Base-by-base conservation (phyloP, 1,140 invertebrate genomes). In the Heliothis virescens region DNA sequence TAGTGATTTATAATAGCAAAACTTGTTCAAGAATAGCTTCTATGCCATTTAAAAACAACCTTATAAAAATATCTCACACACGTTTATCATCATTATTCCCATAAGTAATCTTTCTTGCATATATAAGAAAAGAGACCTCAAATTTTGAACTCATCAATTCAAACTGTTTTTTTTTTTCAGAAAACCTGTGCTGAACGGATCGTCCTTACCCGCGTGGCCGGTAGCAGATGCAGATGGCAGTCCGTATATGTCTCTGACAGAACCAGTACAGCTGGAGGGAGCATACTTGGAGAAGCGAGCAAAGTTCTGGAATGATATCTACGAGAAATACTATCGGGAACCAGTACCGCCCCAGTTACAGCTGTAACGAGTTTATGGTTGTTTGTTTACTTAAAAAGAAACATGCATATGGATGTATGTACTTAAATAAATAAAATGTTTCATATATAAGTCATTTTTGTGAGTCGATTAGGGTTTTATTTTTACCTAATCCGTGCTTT, bases 281-380 rank as follows among this genome's bases (percentile, higher is more conserved):
- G 52, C 79, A 0, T 80, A 88, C 0, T 53, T 86, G 55, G 78
- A 78, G 18, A 59, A 82, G 52, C 75, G 83, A 50, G 65, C 77
- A 3, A 41, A 29, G 26, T 87, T 90, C 73, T 90, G 87, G 89
- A 84, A 90, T 11, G 69, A 69, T 2, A 85, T 90, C 10, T 90
- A 90, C 72, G 79, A 69, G 1, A 82, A 83, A 47, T 80, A 88
- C 69, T 86, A 87, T 59, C 65, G 79, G 11, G n/a, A 41, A 0
- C 85, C 85, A 11, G 50, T 71, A 13, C 78, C 85, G 18, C 85
- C 85, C 7, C 69, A 41, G 34, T 41, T 72, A 21, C 11, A 13
- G 11, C 16, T 16, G 2, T 7, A 26, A 41, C 15, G 34, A 34
- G 21, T 10, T 10, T 18, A 18, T n/a, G 16, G n/a, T 55, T 55